Evolutionary conservation across 2,888 invertebrate species (phyloP).

Genomic region (Steromphala cineraria): DNA sequence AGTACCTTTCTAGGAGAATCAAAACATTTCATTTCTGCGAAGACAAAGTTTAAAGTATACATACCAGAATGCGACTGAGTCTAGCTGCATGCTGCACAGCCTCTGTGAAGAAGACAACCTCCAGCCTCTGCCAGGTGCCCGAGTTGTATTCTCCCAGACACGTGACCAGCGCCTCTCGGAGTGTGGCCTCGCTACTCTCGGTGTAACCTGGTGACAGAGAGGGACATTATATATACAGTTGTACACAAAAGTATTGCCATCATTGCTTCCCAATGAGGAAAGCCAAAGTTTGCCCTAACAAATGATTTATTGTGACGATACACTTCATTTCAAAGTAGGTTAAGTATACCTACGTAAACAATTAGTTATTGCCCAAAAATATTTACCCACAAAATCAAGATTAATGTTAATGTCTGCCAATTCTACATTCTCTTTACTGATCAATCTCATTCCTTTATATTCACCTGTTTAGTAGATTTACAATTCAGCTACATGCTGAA

Average conservation of each 20-base stretch:
- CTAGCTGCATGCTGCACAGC: slow-evolving; percentile 71
- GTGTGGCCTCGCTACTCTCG: slow-evolving; percentile 55
- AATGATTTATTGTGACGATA: not conserved
- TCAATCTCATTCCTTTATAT: too few relatives aligned
- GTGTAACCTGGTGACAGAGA: slow-evolving; percentile 59
- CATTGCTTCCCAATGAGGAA: not conserved
- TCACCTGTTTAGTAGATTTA: too few relatives aligned
- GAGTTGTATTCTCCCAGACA: slow-evolving; percentile 68
- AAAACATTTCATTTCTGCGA: too few relatives aligned
- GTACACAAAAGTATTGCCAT: not conserved
- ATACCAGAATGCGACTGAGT: slow-evolving; percentile 71
- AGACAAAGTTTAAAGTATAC: slow-evolving; percentile 20
- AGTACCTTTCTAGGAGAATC: too few relatives aligned
- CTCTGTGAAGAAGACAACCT: slow-evolving; percentile 71
- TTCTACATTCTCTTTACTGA: too few relatives aligned
- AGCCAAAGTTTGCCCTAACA: not conserved
- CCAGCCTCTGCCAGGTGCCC: slow-evolving; percentile 62
- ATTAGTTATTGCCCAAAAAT: too few relatives aligned
- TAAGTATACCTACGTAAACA: too few relatives aligned
- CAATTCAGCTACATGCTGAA: too few relatives aligned
- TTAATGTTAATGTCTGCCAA: too few relatives aligned
- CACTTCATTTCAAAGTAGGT: not conserved
- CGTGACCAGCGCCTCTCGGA: slow-evolving; percentile 63
- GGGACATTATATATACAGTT: not conserved
- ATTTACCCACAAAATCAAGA: too few relatives aligned